Evolutionary conservation across 2,888 invertebrate genomes (phyloP), one percentile per base, ranked within the genome.

Genomic region (Xestia ashworthii): DNA sequence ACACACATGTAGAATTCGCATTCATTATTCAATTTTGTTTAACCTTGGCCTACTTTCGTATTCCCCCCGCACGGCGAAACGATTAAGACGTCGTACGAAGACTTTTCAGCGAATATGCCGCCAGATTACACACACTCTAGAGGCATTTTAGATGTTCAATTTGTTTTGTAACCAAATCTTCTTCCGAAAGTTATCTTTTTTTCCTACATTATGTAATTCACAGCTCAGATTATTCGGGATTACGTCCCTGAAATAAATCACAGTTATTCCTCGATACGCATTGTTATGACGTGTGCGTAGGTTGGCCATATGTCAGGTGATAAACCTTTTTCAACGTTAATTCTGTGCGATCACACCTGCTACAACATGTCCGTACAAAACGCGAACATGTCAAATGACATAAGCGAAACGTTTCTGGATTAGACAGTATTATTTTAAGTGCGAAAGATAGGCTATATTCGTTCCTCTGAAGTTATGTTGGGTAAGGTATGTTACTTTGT

Each of bases 401-500:
- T 60, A 50, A 70, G 60, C 25, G 55, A 41, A 53, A 65, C 46
- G 44, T 62, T 48, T 75, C 44, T 67, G 71, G 48, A 68, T 74
- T n/a, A 65, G 62, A 77, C 69, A 72, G 76, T 67, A 71, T 71
- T 80, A 82, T 79, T 85, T 82, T 80, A 82, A 79, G 74, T 83
- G 74, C 69, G 64, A 62, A 67, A 62, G 69, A 78, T 85, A 80
- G 75, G 32, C 50, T 80, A 89, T 81, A 88, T 87, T 81, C 81
- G 81, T 84, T 85, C 74, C 66, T 77, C 64, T 78, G 80, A 84
- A 81, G 80, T 83, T 86, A 82, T 81, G 62, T 81, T 71, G 81
- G 81, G 81, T 78, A 74, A 82, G 81, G 80, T 71, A 81, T 74
- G 85, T 87, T 88, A 90, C 90, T 90, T 91, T 90, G 88, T 90